Conservation (phyloP, 2,888 invertebrate genomes). For the Rhingia campestris region DNA sequence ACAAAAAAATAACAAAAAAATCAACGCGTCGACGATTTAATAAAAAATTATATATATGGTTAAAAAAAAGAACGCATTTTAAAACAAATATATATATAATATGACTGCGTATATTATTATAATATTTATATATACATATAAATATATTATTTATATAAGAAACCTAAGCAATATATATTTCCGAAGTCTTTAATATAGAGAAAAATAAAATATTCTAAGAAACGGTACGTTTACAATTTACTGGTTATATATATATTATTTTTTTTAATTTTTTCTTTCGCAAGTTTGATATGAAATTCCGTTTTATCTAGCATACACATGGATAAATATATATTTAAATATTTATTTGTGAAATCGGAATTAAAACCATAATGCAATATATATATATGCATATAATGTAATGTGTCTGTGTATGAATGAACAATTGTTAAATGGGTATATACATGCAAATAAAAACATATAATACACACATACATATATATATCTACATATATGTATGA, state of each 20-base stretch:
- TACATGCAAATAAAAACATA: too few species aligned
- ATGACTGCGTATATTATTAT: constrained; percentile 25
- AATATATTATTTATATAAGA: constrained; percentile 5
- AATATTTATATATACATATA: constrained; percentile 5
- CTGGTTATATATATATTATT: constrained; percentile 11
- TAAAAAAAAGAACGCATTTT: constrained; percentile 40
- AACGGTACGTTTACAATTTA: constrained; percentile 9
- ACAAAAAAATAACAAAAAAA: constrained; percentile 13
- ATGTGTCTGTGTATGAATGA: too few species aligned
- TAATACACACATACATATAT: not conserved
- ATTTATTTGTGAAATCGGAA: not conserved
- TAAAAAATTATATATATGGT: constrained; percentile 47
- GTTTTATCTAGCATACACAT: not conserved
- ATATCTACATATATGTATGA: not conserved
- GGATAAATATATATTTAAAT: not conserved
- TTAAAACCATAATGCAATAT: not conserved
- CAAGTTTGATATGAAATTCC: constrained; percentile 9
- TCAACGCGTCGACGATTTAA: constrained; percentile 37
- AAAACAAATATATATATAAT: constrained; percentile 57
- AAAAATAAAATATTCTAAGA: constrained; percentile 11
- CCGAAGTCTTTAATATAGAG: constrained; percentile 34
- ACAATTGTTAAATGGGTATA: too few species aligned
- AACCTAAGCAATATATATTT: constrained; percentile 68
- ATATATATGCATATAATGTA: not conserved
- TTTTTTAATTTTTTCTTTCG: constrained; percentile 50